phyloP scores from a whole-genome alignment of 1,140 invertebrate species.

The Diabrotica virgifera region DNA sequence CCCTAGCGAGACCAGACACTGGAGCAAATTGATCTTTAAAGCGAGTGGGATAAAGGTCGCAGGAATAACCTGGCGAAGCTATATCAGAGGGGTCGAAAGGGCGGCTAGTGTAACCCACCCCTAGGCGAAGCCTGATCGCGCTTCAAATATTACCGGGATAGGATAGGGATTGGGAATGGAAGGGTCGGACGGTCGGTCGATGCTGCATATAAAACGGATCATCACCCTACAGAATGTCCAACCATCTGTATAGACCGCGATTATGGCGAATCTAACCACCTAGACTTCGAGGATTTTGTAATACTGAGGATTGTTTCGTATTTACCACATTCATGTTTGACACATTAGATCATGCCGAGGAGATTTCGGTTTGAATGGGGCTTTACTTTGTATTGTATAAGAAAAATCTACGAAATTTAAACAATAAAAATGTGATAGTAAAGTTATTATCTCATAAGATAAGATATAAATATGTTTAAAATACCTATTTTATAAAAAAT shows the following conservation, averaged over 20 bases:
- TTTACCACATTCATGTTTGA: background rate
- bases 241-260: constrained; percentile 22
- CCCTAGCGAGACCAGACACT: background rate
- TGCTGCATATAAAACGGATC: constrained; percentile 40
- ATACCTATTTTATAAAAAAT: too few relatives aligned
- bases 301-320: background rate
- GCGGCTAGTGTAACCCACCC: constrained; percentile 10
- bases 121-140: constrained; percentile 17
- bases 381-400: background rate
- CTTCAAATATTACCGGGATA: constrained; percentile 31
- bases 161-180: constrained; percentile 18
- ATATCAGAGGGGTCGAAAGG: background rate
- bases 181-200: constrained; percentile 21
- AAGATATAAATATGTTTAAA: too few relatives aligned
- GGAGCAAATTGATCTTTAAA: constrained; percentile 3
- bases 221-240: constrained; percentile 28
- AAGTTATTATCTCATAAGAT: too few relatives aligned
- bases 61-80: background rate
- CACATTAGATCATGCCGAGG: too few relatives aligned
- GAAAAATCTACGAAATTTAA: background rate
- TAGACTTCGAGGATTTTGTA: constrained; percentile 12
- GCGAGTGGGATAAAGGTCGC: background rate
- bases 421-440: too few relatives aligned
- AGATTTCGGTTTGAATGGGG: too few relatives aligned
- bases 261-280: constrained; percentile 14